Evolutionary conservation across 2,888 invertebrate genomes (phyloP), one percentile per base, ranked within the genome.

Genomic region (Machimus atricapillus): DNA sequence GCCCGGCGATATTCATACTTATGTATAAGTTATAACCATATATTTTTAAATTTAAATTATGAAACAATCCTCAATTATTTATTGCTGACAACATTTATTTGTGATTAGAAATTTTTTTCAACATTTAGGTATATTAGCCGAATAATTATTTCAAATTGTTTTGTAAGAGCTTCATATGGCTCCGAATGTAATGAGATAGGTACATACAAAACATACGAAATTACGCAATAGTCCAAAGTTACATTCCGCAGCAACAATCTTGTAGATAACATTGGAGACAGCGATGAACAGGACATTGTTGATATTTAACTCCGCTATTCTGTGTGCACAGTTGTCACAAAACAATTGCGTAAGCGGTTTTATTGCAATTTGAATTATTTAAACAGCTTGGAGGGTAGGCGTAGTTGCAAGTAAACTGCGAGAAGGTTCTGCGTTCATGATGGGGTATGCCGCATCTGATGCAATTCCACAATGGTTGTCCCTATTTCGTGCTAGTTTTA

Each of bases 381-480:
- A 23, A 23, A 66, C 66, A 66, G 66, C n/a, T 66, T 19, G 66
- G 2, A 19, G 66, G 5, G 14, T 19, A 23, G 66, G 27, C 76
- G 85, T 27, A 43, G 46, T 46, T 46, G 31, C 31, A 58, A 56
- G 43, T 27, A 9, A 46, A 27, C 74, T 34, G 8, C 82, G 58
- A 3, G 9, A n/a, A n/a, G 82, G 82, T n/a, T 37, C 16, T 12
- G 16, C 4, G 40, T 94, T 96, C 89, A 97, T 96, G 76, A 96
- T 94, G 43, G 97, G 97, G 93, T 96, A 97, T 90, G 96, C 96
- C 88, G 97, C 96, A 89, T 93, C 91, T 85, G 95, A 93, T 82
- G 97, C 97, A 91, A 97, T 94, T 90, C 97, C 97, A 92, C 97
- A 97, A 91, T 95, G 94, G 93, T 97, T 97, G 87, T 95, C 90